Evolutionary conservation across 2,113 vertebrate species (phyloP).

Genomic region (human (Homo sapiens)): DNA sequence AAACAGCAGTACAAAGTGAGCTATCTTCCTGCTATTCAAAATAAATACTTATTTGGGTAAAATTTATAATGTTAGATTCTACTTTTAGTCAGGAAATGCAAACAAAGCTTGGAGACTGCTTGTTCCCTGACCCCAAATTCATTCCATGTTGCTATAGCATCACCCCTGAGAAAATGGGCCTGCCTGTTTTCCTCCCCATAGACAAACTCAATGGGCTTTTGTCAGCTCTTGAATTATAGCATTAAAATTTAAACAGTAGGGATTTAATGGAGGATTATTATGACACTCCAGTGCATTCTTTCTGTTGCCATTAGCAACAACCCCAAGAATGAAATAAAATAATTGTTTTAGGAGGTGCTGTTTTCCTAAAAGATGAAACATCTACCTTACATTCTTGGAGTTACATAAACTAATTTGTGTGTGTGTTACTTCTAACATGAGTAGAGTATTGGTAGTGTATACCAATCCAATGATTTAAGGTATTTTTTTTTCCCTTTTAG

Average conservation of each 20-base stretch:
- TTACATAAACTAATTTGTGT: not conserved
- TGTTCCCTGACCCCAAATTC: constrained; percentile 89
- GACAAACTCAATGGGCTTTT: constrained; percentile 88
- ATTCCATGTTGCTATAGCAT: constrained; percentile 92
- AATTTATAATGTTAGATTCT: constrained; percentile 83
- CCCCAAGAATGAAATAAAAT: constrained; percentile 78
- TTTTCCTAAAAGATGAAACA: constrained; percentile 75
- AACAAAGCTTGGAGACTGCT: constrained; percentile 86
- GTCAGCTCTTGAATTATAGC: constrained; percentile 90
- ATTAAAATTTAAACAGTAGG: constrained; percentile 90
- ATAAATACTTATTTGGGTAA: constrained; percentile 83
- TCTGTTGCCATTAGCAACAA: constrained; percentile 85
- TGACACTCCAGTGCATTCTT: constrained; percentile 87
- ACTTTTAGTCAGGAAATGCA: constrained; percentile 87
- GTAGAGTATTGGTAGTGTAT: not conserved
- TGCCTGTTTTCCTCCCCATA: constrained; percentile 83
- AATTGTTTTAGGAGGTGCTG: constrained; percentile 74
- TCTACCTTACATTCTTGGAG: constrained; percentile 63
- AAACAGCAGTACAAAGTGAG: constrained; percentile 64
- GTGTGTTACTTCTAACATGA: not conserved
- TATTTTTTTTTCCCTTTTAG: constrained; percentile 19
- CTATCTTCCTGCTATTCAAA: constrained; percentile 75
- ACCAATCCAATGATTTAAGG: constrained; percentile 41
- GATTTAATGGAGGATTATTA: constrained; percentile 92
- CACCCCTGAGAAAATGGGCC: constrained; percentile 88